Percentiles rank a stretch among this genome's conserved stretches.
Conservation (phyloP, 1,140 invertebrate species). For the Lethocerus indicus region DNA sequence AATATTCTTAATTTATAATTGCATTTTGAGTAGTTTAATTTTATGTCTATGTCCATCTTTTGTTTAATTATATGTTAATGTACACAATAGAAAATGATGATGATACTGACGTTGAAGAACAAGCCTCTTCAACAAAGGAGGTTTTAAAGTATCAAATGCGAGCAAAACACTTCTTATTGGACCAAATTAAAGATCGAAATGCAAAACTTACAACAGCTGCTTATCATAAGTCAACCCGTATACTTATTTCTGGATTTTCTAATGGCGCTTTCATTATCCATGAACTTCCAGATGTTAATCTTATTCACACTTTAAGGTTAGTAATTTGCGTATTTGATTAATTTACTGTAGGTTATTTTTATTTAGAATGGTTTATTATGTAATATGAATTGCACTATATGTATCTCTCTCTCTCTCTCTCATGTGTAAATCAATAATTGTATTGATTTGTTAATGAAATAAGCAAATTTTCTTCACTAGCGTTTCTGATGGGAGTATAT, state of each 20-base stretch:
- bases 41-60: no score
- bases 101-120: slow-evolving; percentile 6
- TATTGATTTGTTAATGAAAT: neutral
- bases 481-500: slow-evolving; percentile 64
- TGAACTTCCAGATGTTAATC: slow-evolving; percentile 79
- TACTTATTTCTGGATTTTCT: slow-evolving; percentile 67
- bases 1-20: no score
- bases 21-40: no score
- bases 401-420: neutral
- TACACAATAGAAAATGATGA: slow-evolving; percentile 11
- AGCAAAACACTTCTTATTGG: slow-evolving; percentile 49
- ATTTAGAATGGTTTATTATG: neutral
- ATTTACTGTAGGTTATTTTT: neutral
- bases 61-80: slow-evolving; percentile 1
- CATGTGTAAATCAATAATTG: neutral
- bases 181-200: slow-evolving; percentile 44
- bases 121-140: slow-evolving; percentile 16
- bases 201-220: slow-evolving; percentile 55
- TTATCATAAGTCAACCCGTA: slow-evolving; percentile 58
- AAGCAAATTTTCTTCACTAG: no score
- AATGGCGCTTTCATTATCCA: slow-evolving; percentile 77
- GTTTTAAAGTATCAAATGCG: slow-evolving; percentile 45
- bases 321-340: neutral
- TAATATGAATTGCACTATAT: no score
- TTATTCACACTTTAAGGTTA: slow-evolving; percentile 75